Evolutionary conservation across 30 jellyfish, hydroid and myxozoan genomes (phyloP).

Genomic region (Cassiopea xamachana): DNA sequence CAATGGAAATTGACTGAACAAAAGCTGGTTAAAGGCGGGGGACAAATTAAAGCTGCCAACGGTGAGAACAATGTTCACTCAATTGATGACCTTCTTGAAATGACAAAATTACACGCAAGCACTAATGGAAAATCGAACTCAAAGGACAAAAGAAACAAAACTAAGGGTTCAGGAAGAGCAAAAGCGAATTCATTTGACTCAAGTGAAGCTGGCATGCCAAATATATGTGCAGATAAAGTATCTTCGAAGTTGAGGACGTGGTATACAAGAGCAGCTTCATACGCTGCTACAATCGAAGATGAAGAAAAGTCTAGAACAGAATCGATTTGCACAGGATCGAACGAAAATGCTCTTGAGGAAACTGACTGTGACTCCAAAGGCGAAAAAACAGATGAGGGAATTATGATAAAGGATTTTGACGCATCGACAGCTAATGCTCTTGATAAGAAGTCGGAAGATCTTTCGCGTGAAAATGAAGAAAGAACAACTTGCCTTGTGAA

Average conservation of each 20-base stretch:
- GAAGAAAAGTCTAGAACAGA: constrained; percentile 58
- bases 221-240: constrained; percentile 44
- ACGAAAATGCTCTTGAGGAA: constrained; percentile 40
- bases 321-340: constrained; percentile 39
- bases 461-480: not conserved
- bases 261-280: constrained; percentile 66
- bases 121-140: constrained; percentile 12
- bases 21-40: not conserved
- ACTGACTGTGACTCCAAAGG: constrained; percentile 16
- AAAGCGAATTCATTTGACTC: constrained; percentile 70
- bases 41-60: constrained; percentile 4
- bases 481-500: not conserved
- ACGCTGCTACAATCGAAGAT: constrained; percentile 51
- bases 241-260: constrained; percentile 60
- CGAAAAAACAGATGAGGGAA: constrained; percentile 2
- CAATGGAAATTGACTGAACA: not conserved
- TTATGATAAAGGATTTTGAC: constrained; percentile 16
- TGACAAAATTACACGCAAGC: constrained; percentile 6
- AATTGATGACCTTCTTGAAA: constrained; percentile 58
- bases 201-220: constrained; percentile 13
- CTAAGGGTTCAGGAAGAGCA: constrained; percentile 8
- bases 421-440: constrained; percentile 35
- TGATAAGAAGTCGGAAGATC: not conserved
- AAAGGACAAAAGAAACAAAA: constrained; percentile 32
- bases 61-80: constrained; percentile 9